Evolutionary conservation across 2,888 invertebrate genomes (phyloP), one percentile per base, ranked within the genome.

Genomic region (Latheticus oryzae): DNA sequence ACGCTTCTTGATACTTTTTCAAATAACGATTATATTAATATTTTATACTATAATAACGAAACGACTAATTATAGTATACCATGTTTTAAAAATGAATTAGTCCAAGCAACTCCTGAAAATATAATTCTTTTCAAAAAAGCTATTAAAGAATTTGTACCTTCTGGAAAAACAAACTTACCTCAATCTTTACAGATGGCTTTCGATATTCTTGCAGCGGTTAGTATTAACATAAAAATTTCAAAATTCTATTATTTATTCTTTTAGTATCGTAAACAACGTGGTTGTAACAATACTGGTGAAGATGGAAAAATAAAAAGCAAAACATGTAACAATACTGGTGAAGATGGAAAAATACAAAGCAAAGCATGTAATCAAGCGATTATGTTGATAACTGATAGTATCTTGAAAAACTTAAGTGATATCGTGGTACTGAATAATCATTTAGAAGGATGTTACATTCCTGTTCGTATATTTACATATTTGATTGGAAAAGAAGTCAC

Each of bases 21-120:
- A 3, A 97, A 98, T 75, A 97, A 99, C 77, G 99, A 99, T 78
- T 97, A 91, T 76, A 92, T 99, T 52, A 97, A 97, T 70, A 90
- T 99, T 16, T 87, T 93, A 68, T 87, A 87, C 74, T 92, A 89
- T 69, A 92, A 93, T 66, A 50, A 50, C 17, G 83, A 83, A 13
- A 73, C 80, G 0, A 87, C 90, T 0, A 76, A 84, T 3, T 89
- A 90, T 68, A 85, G 94, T 2, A 91, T 97, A 15, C 83, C 86
- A 0, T 99, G 98, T 78, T 96, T 95, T 75, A 85, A 87, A 62
- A 87, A 88, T 47, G 87, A 85, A 37, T 80, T 98, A 8, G 92
- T 98, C 3, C 90, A 95, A 80, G 95, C 94, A 0, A 95, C 94
- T 2, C 86, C 88, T 15, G 94, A 95, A 76, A 95, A 95, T 77